Evolutionary conservation across 2,797 vertebrate species (phyloP), one percentile per base, ranked within the genome.

Genomic region (Trematomus bernacchii): DNA sequence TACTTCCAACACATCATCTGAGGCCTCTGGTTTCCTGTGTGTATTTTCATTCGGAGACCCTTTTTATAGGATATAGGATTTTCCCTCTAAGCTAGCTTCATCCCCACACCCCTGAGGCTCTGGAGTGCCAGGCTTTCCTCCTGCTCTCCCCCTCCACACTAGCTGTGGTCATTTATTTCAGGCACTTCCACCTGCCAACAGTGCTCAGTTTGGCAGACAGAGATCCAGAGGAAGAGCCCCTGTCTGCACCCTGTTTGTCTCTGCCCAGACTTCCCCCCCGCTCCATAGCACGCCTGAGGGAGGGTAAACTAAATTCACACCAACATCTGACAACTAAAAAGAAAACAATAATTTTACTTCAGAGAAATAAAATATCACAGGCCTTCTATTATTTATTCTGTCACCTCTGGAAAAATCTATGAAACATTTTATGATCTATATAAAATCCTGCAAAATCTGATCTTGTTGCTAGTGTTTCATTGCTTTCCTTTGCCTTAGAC

Each of bases 161-260:
- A 82, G 64, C 77, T 85, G 87, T 6, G 55, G 86, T 84, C 10
- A 91, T 92, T 89, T 95, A 95, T 94, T 94, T 94, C 87, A 90
- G 87, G 91, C 86, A 74, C 75, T 88, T 89, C 89, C 93, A 94
- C 91, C 93, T 95, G 93, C 92, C 89, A 89, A 82, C 85, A 89
- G 85, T 62, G 67, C 87, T 94, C 91, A 93, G 87, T 65, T 50
- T 76, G 82, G 86, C 90, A 91, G 88, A 86, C 54, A 52, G 84
- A 84, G 83, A 87, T 80, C 76, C 69, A 9, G 72, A 84, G 82
- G 86, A 88, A 82, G 87, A 79, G 73, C 71, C 79, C 73, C 82
- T 83, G 87, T 91, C 88, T 89, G 72, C 81, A 88, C 72, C 65
- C 78, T 72, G 64, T 80, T 52, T 15, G 65, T 90, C 72, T 90